Base-by-base conservation (phyloP, 64 coral and sea anemone species). In the Montipora efflorescens region DNA sequence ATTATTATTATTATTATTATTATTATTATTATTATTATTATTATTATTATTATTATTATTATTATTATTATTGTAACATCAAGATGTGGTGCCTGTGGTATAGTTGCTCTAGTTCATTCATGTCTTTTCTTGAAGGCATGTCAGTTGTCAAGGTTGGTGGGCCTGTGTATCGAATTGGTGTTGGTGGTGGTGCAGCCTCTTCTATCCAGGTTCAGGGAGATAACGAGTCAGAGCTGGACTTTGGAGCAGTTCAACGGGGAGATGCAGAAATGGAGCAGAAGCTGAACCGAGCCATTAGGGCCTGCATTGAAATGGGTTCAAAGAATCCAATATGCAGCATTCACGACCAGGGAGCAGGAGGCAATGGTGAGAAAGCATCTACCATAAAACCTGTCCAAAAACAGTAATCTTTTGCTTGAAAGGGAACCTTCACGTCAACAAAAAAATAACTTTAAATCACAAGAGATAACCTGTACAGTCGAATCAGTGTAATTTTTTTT, bases 221-320 rank as follows among this genome's bases (percentile, higher is more conserved):
- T 23, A 98, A 98, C 76, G 92, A 92, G 79, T 90, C 94, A 66
- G 97, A 98, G 50, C 82, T 98, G 69, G 97, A 98, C 87, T 98
- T 96, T 96, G 97, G 94, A 73, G 97, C 97, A 16, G 97, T 98
- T 48, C 97, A 98, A 79, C 93, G 97, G 79, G 97, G 97, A 7
- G 97, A 98, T 92, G 97, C 97, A 19, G 97, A 98, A 78, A 98
- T 98, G 97, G 97, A 98, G 36, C 97, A 98, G 55, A 98, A 98
- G 72, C 77, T 98, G 74, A 98, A 98, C 36, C 81, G 97, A 79
- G 97, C 94, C 4, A 82, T 98, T 9, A 90, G 97, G 75, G 94
- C 91, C 4, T 98, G 97, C 88, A 88, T 98, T 28, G 97, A 98
- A 83, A 94, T 98, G 94, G 89, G 89, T 12, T n/a, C 64, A 4